Conservation (phyloP, 2,113 vertebrate genomes). For the Triplophysa siluroides region DNA sequence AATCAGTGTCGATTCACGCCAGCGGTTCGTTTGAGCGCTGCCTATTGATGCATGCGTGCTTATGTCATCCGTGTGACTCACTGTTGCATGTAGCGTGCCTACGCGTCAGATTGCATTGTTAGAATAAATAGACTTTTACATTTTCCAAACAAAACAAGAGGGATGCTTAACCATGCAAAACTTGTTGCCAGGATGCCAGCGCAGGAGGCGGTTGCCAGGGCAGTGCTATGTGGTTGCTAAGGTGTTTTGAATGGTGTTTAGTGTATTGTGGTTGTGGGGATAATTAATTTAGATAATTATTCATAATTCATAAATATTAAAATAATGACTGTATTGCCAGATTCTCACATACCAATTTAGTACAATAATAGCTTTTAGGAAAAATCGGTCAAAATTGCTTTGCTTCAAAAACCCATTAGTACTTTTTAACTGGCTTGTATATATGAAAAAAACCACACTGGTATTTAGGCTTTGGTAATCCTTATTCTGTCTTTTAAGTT, state of each 20-base stretch:
- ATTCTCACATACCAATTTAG: too few species aligned
- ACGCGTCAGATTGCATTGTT: background rate
- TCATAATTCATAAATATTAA: too few species aligned
- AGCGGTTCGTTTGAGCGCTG: background rate
- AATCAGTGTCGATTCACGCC: constrained; percentile 30
- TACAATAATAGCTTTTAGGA: too few species aligned
- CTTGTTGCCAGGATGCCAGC: background rate
- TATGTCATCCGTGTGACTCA: background rate
- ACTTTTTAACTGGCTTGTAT: too few species aligned
- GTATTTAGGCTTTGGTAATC: background rate
- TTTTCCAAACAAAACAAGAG: background rate
- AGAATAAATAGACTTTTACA: background rate
- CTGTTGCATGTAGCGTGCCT: background rate
- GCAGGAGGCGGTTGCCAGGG: background rate
- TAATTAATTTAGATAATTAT: too few species aligned
- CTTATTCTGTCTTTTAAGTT: constrained; percentile 18
- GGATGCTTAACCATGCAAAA: background rate
- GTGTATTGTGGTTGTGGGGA: too few species aligned
- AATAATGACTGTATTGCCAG: too few species aligned
- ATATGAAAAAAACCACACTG: too few species aligned
- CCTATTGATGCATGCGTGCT: background rate
- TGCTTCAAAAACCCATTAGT: too few species aligned
- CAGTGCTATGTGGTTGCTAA: background rate
- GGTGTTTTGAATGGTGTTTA: background rate
- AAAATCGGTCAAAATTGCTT: too few species aligned